Evolutionary conservation across 2,888 invertebrate species (phyloP).

Genomic region (Autographa pulchrina): DNA sequence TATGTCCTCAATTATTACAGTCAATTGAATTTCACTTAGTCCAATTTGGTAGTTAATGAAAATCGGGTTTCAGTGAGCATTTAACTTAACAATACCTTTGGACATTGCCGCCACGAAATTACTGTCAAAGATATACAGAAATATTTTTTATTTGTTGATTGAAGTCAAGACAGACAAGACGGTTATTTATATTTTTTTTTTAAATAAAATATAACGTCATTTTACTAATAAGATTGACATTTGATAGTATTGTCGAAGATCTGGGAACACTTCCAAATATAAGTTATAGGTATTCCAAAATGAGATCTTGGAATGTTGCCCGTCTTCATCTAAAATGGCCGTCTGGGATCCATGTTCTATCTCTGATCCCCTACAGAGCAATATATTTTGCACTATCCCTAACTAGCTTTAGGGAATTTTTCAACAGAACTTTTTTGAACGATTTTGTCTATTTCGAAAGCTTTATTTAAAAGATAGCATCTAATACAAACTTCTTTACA

Average conservation of each 20-base stretch:
- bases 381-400: constrained; percentile 43
- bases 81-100: neutral
- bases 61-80: neutral
- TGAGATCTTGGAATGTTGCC: constrained; percentile 72
- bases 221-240: neutral
- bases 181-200: too few species aligned
- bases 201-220: neutral
- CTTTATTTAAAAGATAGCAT: constrained; percentile 11
- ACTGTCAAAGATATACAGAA: too few species aligned
- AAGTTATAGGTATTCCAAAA: constrained; percentile 61
- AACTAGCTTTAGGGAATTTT: constrained; percentile 26
- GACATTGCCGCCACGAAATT: neutral
- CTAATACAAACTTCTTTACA: neutral
- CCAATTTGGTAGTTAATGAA: neutral
- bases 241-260: constrained; percentile 13
- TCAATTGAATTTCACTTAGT: constrained; percentile 22
- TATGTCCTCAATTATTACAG: constrained; percentile 36
- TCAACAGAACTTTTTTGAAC: constrained; percentile 22
- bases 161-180: too few species aligned
- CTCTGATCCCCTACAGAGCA: constrained; percentile 31
- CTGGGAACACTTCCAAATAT: constrained; percentile 58
- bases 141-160: too few species aligned
- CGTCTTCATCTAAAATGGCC: constrained; percentile 55
- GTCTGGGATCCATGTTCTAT: constrained; percentile 50
- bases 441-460: constrained; percentile 11